Conservation (phyloP, 1,140 invertebrate species). For the Lepidotrigona ventralis region DNA sequence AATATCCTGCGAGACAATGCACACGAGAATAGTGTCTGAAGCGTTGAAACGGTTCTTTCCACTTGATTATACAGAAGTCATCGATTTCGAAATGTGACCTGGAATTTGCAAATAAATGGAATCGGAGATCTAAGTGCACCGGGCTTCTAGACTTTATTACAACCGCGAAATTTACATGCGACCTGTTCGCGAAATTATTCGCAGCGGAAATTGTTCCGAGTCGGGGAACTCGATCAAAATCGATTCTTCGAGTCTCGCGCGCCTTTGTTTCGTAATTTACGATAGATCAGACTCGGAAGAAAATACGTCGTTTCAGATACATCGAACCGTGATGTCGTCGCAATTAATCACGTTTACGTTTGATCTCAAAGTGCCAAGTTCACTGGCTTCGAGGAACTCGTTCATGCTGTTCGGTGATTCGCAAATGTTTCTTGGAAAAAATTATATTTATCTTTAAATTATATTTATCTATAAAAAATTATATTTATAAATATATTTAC, state of each 20-base stretch:
- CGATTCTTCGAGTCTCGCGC: too few species aligned
- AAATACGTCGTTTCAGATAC: background rate
- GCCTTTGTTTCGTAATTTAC: too few species aligned
- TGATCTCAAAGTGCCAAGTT: background rate
- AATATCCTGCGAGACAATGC: background rate
- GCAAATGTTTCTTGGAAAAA: background rate
- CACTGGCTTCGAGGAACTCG: background rate
- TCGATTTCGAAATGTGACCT: slow-evolving; percentile 35
- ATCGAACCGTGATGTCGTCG: background rate
- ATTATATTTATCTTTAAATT: too few species aligned
- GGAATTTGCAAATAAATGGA: slow-evolving; percentile 30
- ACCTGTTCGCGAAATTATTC: too few species aligned
- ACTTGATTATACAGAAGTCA: slow-evolving; percentile 17
- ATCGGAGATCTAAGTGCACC: too few species aligned
- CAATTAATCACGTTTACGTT: background rate
- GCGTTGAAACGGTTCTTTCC: background rate
- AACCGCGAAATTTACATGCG: background rate
- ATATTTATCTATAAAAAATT: too few species aligned
- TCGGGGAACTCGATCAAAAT: too few species aligned
- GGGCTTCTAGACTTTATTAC: background rate
- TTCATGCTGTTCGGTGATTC: background rate
- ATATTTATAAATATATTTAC: too few species aligned
- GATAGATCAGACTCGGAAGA: background rate
- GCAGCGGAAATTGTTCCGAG: too few species aligned
- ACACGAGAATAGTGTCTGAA: background rate